Conservation (phyloP, 2,797 vertebrate species). For the Fundulus diaphanus region DNA sequence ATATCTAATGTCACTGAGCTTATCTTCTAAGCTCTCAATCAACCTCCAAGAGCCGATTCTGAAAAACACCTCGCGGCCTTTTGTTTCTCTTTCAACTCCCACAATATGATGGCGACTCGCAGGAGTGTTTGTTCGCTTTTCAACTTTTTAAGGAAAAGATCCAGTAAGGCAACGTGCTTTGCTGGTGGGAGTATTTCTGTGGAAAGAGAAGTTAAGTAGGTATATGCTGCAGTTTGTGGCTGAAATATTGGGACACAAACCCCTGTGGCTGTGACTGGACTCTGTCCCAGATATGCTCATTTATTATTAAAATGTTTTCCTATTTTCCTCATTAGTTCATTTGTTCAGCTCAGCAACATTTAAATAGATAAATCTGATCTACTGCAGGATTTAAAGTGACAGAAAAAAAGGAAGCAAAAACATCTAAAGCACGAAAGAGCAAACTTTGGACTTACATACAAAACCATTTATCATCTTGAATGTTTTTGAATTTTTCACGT, state of each 20-base stretch:
- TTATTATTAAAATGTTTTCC: conserved; percentile 65
- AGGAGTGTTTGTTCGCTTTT: conserved; percentile 37
- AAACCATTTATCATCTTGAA: too few relatives aligned
- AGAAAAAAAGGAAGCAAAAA: conserved; percentile 38
- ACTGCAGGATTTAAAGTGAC: conserved; percentile 49
- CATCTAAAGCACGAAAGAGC: background rate
- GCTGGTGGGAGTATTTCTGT: conserved; percentile 23
- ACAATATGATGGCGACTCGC: conserved; percentile 12
- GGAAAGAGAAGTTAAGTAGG: conserved; percentile 18
- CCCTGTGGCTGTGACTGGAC: conserved; percentile 54
- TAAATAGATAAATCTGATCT: conserved; percentile 33
- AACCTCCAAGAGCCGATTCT: conserved; percentile 61
- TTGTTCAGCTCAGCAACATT: conserved; percentile 35
- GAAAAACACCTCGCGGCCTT: conserved; percentile 66
- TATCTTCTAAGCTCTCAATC: conserved; percentile 78
- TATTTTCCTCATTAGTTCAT: conserved; percentile 25
- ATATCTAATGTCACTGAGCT: conserved; percentile 76
- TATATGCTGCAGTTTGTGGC: conserved; percentile 35
- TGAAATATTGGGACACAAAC: conserved; percentile 59
- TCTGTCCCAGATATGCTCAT: conserved; percentile 64
- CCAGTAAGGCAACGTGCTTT: conserved; percentile 35
- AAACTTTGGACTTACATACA: too few relatives aligned
- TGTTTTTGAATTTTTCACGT: background rate
- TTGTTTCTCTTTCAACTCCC: conserved; percentile 49
- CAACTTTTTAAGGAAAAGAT: conserved; percentile 22